Conservation (phyloP, 2,888 invertebrate genomes). For the Melieria omissa region DNA sequence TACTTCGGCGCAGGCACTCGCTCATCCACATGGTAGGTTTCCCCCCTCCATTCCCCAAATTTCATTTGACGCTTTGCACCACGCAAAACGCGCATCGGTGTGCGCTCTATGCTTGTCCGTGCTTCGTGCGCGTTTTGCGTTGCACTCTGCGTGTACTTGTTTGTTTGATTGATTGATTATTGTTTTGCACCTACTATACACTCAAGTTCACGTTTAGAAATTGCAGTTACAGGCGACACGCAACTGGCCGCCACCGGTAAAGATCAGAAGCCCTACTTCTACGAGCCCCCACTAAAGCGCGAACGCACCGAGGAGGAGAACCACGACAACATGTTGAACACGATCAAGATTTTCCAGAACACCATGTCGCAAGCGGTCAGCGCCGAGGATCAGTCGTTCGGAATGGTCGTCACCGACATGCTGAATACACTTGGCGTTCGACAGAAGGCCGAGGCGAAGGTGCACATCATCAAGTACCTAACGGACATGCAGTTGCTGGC, state of each 20-base stretch:
- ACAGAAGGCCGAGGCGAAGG: slow-evolving; percentile 63
- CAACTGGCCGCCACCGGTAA: slow-evolving; percentile 58
- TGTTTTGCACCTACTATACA: slow-evolving; percentile 28
- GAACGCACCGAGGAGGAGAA: slow-evolving; percentile 59
- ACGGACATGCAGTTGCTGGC: slow-evolving; percentile 63
- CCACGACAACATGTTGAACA: slow-evolving; percentile 62
- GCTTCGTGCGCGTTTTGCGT: not conserved
- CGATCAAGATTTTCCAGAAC: slow-evolving; percentile 63
- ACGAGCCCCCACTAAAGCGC: slow-evolving; percentile 60
- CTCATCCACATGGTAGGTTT: slow-evolving; percentile 61
- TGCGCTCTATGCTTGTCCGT: no score
- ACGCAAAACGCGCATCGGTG: no score
- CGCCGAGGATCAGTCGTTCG: slow-evolving; percentile 62
- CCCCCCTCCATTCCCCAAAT: not conserved
- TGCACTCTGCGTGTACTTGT: slow-evolving; percentile 1
- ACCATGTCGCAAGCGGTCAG: slow-evolving; percentile 61
- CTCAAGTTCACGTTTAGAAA: slow-evolving; percentile 51
- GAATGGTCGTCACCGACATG: slow-evolving; percentile 63
- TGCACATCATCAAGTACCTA: slow-evolving; percentile 62
- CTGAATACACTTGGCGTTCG: slow-evolving; percentile 61
- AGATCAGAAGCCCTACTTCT: slow-evolving; percentile 62
- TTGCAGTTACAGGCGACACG: slow-evolving; percentile 61
- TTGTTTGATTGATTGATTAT: slow-evolving; percentile 28
- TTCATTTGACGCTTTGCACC: slow-evolving; percentile 7
- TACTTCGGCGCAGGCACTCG: slow-evolving; percentile 59